Conservation (phyloP, 2,797 vertebrate genomes). For the Holocentrus rufus region DNA sequence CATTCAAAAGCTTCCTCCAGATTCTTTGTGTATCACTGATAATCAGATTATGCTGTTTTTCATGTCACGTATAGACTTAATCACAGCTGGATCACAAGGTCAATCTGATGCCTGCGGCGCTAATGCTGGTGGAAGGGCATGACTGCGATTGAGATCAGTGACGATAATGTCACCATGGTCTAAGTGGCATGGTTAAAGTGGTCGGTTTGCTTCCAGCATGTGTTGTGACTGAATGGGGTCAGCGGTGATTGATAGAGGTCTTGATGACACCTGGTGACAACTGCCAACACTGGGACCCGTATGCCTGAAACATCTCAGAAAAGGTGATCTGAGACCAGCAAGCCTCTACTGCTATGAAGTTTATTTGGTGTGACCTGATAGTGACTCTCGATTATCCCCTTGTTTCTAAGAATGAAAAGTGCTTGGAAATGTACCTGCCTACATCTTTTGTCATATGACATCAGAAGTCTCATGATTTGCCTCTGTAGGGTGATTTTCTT, state of each 20-base stretch:
- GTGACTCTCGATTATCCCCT: not conserved
- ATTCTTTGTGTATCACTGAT: slow-evolving; percentile 2
- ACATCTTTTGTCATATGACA: not conserved
- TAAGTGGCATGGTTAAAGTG: slow-evolving; percentile 38
- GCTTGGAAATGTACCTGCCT: not conserved
- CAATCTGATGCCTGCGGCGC: slow-evolving; percentile 27
- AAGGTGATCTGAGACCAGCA: not conserved
- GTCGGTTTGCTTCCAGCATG: not conserved
- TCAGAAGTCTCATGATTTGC: not conserved
- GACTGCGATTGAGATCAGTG: not conserved
- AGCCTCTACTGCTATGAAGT: not conserved
- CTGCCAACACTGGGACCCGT: too few species aligned
- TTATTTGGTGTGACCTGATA: not conserved
- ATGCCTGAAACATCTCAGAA: not conserved
- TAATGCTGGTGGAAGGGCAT: not conserved
- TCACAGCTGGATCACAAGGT: slow-evolving; percentile 1
- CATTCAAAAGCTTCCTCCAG: not conserved
- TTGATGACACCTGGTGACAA: not conserved
- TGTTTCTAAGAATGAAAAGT: not conserved
- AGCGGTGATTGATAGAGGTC: not conserved
- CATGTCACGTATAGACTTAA: not conserved
- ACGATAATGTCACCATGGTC: slow-evolving; percentile 21
- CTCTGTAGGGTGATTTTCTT: not conserved
- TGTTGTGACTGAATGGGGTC: slow-evolving; percentile 6
- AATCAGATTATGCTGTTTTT: not conserved